Percentiles rank a stretch among this genome's conserved stretches.
These are phyloP conservation scores for Apostichopus japonicus DNA, from an alignment of 35 echinoderm and acorn worm species.

Conservation along the genomic window DNA sequence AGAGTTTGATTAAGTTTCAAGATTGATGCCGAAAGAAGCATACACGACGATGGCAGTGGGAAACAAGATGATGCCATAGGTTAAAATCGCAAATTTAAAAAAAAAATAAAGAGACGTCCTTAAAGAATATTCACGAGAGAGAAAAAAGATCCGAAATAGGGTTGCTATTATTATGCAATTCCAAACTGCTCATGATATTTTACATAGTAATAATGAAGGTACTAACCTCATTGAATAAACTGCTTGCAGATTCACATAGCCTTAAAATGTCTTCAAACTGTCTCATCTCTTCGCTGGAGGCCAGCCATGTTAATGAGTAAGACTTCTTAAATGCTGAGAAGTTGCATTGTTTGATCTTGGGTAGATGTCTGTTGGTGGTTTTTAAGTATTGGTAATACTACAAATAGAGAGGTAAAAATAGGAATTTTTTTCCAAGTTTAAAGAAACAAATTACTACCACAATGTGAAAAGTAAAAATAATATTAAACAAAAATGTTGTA, in stretches of 20 bases:
- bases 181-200: too few species aligned
- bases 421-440: background rate
- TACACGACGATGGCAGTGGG: too few species aligned
- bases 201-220: background rate
- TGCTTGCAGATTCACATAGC: background rate
- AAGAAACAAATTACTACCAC: background rate
- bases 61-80: too few species aligned
- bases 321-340: background rate
- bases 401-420: background rate
- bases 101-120: too few species aligned
- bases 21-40: too few species aligned
- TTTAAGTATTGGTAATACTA: slow-evolving; percentile 22
- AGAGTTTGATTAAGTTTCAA: too few species aligned
- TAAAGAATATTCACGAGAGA: too few species aligned
- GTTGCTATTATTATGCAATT: too few species aligned
- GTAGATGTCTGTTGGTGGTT: background rate
- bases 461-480: background rate
- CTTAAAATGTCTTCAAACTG: slow-evolving; percentile 25
- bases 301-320: slow-evolving; percentile 5
- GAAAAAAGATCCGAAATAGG: too few species aligned
- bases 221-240: slow-evolving; percentile 23
- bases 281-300: background rate
- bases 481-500: too few species aligned
- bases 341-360: background rate
- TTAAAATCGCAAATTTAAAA: too few species aligned